Base-by-base conservation (phyloP, 2,888 invertebrate species). In the Tachystola acroxantha region DNA sequence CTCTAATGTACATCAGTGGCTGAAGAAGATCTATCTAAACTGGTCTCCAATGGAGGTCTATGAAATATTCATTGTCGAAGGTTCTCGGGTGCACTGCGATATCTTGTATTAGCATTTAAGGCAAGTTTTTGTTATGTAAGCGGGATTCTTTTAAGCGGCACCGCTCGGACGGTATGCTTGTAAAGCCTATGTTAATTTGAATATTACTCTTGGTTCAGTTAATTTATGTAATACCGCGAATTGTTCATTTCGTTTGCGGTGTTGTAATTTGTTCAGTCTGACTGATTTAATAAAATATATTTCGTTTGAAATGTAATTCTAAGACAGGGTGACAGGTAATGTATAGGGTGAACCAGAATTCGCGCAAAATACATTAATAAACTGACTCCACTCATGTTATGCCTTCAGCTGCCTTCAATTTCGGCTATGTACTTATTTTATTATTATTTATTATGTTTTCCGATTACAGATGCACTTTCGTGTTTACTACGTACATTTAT, bases 41-140 rank as follows among this genome's bases (percentile, higher is more conserved):
- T 72, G 71, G 74, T 38, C 47, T 32, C 45, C 57, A 57, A 63
- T 60, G 60, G 63, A 58, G 55, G 64, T 57, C 58, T 69, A 75
- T 75, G 75, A 75, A 75, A 75, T 75, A 75, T 75, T 75, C 75
- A 75, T 75, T 58, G 65, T 45, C 48, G 61, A 57, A 62, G 63
- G 60, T 61, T 59, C 41, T 57, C 52, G 50, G 44, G 48, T 53
- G 45, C 50, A 53, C 55, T 53, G 49, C 64, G 69, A 68, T 70
- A 65, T 68, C 71, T 68, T 73, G 70, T 75, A 75, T 74, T 76
- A 75, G 73, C 75, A 76, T 75, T 75, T 73, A 72, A 71, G 73
- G 71, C 71, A 74, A 74, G 73, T 73, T 72, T 27, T 66, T 64
- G 67, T 60, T 66, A 72, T 75, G 70, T 37, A 32, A 39, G 30